Evolutionary conservation across 2,113 vertebrate genomes (phyloP).

Genomic region (Python bivittatus): DNA sequence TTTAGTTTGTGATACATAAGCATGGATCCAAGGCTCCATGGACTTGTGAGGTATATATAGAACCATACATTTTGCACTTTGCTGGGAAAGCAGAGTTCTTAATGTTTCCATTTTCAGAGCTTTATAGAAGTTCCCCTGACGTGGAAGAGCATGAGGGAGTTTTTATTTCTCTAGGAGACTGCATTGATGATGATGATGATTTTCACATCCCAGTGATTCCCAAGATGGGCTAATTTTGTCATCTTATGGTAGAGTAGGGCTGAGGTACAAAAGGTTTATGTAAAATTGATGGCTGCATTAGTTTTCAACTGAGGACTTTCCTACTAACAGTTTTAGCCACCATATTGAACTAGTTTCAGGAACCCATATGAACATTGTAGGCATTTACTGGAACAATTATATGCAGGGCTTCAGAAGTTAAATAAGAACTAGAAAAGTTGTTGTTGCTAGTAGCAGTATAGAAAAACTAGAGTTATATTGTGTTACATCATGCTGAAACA

Average conservation of each 20-base stretch:
- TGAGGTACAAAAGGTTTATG: background rate
- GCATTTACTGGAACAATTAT: background rate
- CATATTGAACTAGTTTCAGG: background rate
- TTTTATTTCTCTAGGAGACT: background rate
- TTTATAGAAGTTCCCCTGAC: background rate
- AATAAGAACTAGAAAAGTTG: background rate
- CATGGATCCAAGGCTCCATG: background rate
- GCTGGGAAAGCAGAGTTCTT: background rate
- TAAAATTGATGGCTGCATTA: background rate
- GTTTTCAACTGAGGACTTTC: background rate
- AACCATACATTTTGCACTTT: background rate
- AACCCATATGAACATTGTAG: background rate
- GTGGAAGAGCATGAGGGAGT: background rate
- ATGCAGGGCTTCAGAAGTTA: background rate
- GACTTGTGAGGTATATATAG: background rate
- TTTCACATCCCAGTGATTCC: background rate
- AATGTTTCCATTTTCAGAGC: background rate
- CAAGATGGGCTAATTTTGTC: background rate
- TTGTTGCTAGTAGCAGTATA: background rate
- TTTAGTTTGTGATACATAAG: background rate
- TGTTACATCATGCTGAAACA: background rate
- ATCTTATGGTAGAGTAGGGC: background rate
- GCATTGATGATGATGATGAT: background rate
- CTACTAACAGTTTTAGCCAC: background rate
- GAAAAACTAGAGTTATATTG: background rate